Conservation (phyloP, 2,888 invertebrate genomes). For the Eilema griseolum region DNA sequence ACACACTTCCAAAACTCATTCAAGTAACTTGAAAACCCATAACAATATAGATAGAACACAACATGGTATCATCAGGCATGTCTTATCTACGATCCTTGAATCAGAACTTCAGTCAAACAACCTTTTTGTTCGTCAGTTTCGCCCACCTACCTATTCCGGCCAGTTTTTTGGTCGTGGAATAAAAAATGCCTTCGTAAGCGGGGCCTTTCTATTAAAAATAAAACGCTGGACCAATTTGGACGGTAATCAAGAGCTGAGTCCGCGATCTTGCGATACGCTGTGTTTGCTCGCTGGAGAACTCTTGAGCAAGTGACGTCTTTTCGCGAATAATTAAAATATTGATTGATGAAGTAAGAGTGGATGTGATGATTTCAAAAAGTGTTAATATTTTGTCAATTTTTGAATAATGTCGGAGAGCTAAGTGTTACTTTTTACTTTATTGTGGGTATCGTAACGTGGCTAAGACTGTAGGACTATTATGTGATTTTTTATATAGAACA, state of each 20-base stretch:
- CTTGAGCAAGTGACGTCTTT: conserved; percentile 22
- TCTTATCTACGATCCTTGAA: conserved; percentile 25
- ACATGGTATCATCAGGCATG: conserved; percentile 22
- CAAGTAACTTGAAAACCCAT: not conserved
- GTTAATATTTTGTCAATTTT: not conserved
- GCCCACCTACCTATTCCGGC: conserved; percentile 33
- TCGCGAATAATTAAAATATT: conserved; percentile 15
- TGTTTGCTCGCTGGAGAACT: conserved; percentile 34
- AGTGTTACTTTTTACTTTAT: too few species aligned
- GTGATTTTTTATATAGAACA: too few species aligned
- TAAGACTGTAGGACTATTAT: too few species aligned
- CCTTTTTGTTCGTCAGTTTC: conserved; percentile 19
- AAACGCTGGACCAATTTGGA: conserved; percentile 60
- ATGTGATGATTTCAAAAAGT: conserved; percentile 11
- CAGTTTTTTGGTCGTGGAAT: conserved; percentile 52
- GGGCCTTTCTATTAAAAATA: conserved; percentile 63
- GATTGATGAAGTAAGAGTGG: conserved; percentile 9
- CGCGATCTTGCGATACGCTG: conserved; percentile 50
- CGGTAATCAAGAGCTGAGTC: conserved; percentile 64
- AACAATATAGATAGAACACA: not conserved
- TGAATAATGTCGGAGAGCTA: not conserved
- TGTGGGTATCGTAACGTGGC: too few species aligned
- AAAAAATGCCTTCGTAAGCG: conserved; percentile 54
- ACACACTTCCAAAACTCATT: not conserved
- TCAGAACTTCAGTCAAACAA: conserved; percentile 17